Evolutionary conservation across 2,797 vertebrate species (phyloP).

Genomic region (Falco peregrinus): DNA sequence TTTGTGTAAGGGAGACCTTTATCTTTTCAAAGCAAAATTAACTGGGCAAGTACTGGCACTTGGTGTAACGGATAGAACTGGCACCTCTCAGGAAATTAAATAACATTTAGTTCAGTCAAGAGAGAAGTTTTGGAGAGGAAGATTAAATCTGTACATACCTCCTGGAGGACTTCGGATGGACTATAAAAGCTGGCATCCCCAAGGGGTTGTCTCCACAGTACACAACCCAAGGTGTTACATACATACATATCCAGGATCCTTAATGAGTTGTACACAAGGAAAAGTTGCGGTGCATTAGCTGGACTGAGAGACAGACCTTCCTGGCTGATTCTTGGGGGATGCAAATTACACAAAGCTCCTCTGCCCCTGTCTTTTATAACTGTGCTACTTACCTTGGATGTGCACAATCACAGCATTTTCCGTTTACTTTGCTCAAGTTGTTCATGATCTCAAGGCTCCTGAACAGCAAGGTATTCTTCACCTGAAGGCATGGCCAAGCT

Average conservation of each 20-base stretch:
- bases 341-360: neutral
- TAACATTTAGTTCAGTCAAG: neutral
- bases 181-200: neutral
- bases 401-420: neutral
- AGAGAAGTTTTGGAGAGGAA: neutral
- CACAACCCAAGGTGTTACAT: neutral
- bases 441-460: neutral
- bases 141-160: neutral
- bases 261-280: neutral
- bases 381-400: neutral
- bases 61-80: neutral
- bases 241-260: neutral
- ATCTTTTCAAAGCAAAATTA: conserved; percentile 14
- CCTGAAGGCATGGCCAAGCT: neutral
- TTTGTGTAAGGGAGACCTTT: neutral
- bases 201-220: neutral
- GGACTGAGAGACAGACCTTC: neutral
- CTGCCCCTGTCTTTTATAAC: neutral
- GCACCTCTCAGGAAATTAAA: neutral
- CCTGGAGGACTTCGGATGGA: neutral
- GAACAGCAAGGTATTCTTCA: neutral
- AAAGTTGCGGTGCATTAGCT: neutral
- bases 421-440: neutral
- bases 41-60: neutral
- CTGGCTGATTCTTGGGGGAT: accelerated